Percentiles rank a stretch among this genome's conserved stretches.
phyloP scores from a whole-genome alignment of 2,113 vertebrate species.

The Laticauda colubrina region DNA sequence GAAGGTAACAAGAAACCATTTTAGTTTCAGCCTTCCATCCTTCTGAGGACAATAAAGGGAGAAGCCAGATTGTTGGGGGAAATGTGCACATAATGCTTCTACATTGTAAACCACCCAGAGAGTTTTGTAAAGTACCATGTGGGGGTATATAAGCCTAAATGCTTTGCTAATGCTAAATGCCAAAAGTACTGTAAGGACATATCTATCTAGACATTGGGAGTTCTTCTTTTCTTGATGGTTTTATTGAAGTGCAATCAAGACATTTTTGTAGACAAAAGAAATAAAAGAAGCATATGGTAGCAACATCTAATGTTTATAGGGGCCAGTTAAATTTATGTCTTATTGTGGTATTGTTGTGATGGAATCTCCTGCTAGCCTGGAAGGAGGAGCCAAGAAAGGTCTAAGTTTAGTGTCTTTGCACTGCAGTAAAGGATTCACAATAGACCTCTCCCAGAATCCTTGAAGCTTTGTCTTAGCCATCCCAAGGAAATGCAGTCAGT shows the following conservation, averaged over 20 bases:
- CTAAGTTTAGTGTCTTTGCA: neutral
- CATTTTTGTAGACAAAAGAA: neutral
- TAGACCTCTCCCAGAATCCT: neutral
- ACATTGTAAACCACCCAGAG: neutral
- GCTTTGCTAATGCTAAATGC: neutral
- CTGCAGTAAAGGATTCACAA: neutral
- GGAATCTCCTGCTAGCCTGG: neutral
- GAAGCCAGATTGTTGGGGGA: neutral
- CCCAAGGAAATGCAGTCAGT: neutral
- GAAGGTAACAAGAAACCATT: neutral
- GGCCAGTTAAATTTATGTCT: neutral
- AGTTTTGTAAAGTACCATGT: neutral
- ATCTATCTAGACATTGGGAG: neutral
- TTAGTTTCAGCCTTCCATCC: neutral
- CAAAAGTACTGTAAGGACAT: neutral
- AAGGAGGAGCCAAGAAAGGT: neutral
- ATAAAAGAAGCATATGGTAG: neutral
- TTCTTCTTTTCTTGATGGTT: neutral
- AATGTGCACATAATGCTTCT: neutral
- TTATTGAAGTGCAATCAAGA: neutral
- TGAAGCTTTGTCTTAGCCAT: neutral
- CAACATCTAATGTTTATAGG: neutral
- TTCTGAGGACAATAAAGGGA: neutral
- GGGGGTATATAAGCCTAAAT: neutral
- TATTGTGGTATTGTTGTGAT: neutral